phyloP scores from a whole-genome alignment of 35 echinoderm and acorn worm genomes.

The Ophioderma brevispina region DNA sequence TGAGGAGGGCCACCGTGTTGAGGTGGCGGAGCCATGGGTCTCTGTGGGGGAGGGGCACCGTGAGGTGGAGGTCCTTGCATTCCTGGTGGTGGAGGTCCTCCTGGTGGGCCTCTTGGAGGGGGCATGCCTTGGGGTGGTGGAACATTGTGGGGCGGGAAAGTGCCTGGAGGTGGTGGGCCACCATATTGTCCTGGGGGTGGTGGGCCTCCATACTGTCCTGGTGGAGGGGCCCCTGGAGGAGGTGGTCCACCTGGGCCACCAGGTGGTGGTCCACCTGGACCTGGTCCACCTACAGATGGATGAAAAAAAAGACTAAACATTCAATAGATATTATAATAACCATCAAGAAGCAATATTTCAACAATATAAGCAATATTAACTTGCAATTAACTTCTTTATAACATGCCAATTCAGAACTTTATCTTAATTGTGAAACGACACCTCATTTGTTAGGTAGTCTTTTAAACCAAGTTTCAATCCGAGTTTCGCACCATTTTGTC shows the following conservation, averaged over 20 bases:
- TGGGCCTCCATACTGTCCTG: slow-evolving; percentile 22
- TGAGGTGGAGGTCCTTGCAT: neutral
- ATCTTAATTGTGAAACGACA: too few relatives aligned
- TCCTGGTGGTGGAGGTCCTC: neutral
- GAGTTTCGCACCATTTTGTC: too few relatives aligned
- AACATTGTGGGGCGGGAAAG: neutral
- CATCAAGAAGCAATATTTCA: too few relatives aligned
- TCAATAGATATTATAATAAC: too few relatives aligned
- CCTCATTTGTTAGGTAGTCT: too few relatives aligned
- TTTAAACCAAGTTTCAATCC: too few relatives aligned
- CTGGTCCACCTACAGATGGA: too few relatives aligned
- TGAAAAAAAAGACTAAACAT: too few relatives aligned
- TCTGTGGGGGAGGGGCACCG: too few relatives aligned
- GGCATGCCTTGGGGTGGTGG: slow-evolving; percentile 31
- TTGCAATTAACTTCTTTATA: too few relatives aligned
- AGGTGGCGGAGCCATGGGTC: slow-evolving; percentile 20
- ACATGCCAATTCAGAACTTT: too few relatives aligned
- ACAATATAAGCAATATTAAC: too few relatives aligned
- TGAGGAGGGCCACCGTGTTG: slow-evolving; percentile 44
- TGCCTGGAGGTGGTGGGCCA: slow-evolving; percentile 21
- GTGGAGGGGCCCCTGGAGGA: neutral
- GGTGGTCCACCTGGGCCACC: slow-evolving; percentile 22
- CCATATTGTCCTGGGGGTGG: slow-evolving; percentile 28
- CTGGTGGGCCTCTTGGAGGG: neutral
- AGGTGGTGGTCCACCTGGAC: slow-evolving; percentile 22